Base-by-base conservation (phyloP, 2,113 vertebrate species). In the Solenodon paradoxus region DNA sequence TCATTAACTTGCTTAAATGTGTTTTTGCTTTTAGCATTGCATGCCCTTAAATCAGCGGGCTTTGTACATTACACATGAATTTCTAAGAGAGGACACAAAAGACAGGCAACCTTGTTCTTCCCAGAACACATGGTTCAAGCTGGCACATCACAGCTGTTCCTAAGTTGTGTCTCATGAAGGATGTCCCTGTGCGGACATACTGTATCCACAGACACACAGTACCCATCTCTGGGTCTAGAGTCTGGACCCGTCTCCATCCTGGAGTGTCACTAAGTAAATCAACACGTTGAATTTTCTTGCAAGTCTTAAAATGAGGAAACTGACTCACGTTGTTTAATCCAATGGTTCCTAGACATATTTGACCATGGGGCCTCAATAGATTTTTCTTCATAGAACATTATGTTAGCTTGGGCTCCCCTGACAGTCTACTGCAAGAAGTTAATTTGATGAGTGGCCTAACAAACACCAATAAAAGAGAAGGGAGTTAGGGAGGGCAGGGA, bases 131-230 rank as follows among this genome's bases (percentile, higher is more conserved):
- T 8, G 45, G 47, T 71, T 64, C 19, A 40, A n/a, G 13, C 30
- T 40, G 55, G 42, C 32, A 40, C 32, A 15, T 17, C 0, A 1
- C 2, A 22, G 4, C 16, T 51, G 9, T 53, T 47, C 20, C 15
- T n/a, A 64, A 66, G 26, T 19, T 28, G 8, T 11, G 17, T 40
- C 74, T 35, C 1, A 0, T 1, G 42, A 32, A 85, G 19, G 22
- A 72, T 19, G 2, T 6, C 26, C 7, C 0, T 55, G 13, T n/a
- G 35, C 20, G 2, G 0, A 0, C 0, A 1, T 2, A 12, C 71
- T 51, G 2, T 30, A 12, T 45, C 71, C 32, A 47, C 45, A 49
- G 9, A 11, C 57, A 35, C 28, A 55, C 3, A 1, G 11, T n/a
- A 28, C 12, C 66, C 69, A 38, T 51, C 57, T 40, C n/a, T n/a